Evolutionary conservation across 2,888 invertebrate genomes (phyloP).

Genomic region (Pristionchus fissidentatus): DNA sequence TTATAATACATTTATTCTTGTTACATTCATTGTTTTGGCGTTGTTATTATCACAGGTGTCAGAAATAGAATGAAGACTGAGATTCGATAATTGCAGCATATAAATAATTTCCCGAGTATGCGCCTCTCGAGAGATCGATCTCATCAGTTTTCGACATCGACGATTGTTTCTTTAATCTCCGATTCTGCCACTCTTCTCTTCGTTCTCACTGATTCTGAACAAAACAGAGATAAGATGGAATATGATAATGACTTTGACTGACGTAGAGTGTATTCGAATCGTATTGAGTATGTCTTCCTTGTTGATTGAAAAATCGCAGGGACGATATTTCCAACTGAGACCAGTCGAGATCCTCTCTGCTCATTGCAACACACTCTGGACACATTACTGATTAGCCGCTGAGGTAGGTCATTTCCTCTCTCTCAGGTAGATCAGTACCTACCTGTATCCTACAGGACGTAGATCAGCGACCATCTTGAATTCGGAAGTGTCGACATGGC

Average conservation of each 20-base stretch:
- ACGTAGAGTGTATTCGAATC: constrained; percentile 62
- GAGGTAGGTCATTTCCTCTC: background rate
- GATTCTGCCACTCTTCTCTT: constrained; percentile 4
- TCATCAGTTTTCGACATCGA: constrained; percentile 32
- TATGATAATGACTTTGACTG: background rate
- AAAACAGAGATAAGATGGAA: background rate
- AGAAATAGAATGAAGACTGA: no score
- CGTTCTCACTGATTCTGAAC: constrained; percentile 9
- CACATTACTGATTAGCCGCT: background rate
- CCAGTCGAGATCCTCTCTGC: constrained; percentile 51
- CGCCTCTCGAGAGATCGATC: no score
- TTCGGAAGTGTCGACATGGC: constrained; percentile 60
- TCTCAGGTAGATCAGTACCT: background rate
- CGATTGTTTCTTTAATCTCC: constrained; percentile 8
- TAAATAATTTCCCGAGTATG: no score
- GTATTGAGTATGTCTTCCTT: constrained; percentile 51
- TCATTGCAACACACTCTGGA: constrained; percentile 61
- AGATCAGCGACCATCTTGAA: constrained; percentile 61
- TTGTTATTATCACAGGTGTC: no score
- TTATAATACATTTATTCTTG: no score
- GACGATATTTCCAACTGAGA: constrained; percentile 58
- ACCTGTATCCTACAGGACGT: constrained; percentile 62
- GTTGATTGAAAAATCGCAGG: constrained; percentile 58
- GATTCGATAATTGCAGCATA: no score
- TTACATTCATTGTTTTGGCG: no score